phyloP scores from a whole-genome alignment of 2,888 invertebrate genomes.

The Drosophila prostipennis region DNA sequence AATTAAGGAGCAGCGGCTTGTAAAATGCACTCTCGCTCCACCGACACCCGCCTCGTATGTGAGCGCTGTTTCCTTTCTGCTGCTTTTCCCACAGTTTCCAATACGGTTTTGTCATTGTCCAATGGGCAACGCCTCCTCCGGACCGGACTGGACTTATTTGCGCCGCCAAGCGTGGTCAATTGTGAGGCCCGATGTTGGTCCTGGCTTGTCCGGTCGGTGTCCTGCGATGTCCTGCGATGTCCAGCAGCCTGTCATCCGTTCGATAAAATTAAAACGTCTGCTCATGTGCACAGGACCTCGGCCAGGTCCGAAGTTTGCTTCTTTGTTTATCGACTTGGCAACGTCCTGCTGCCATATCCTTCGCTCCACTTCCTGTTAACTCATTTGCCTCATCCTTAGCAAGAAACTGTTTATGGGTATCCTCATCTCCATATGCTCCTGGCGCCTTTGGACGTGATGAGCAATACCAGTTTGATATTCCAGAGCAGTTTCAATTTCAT shows the following conservation, averaged over 20 bases:
- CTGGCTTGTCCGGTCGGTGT: slow-evolving; percentile 18
- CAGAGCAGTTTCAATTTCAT: not conserved
- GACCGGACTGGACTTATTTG: slow-evolving; percentile 60
- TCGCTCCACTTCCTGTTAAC: slow-evolving; percentile 41
- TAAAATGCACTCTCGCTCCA: slow-evolving; percentile 65
- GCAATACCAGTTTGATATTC: not conserved
- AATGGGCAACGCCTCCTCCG: slow-evolving; percentile 45
- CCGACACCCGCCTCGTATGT: slow-evolving; percentile 24
- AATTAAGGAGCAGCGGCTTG: slow-evolving; percentile 78
- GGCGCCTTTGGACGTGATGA: slow-evolving; percentile 2
- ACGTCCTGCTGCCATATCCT: slow-evolving; percentile 35
- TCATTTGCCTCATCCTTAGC: slow-evolving; percentile 22
- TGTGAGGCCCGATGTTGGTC: slow-evolving; percentile 42
- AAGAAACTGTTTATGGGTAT: slow-evolving; percentile 5
- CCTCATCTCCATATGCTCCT: slow-evolving; percentile 25
- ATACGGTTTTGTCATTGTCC: slow-evolving; percentile 72
- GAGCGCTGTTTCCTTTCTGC: slow-evolving; percentile 43
- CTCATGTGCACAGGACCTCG: slow-evolving; percentile 61
- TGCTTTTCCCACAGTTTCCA: slow-evolving; percentile 47
- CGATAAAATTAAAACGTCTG: slow-evolving; percentile 77
- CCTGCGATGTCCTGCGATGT: slow-evolving; percentile 18
- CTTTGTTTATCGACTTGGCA: slow-evolving; percentile 69
- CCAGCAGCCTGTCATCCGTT: slow-evolving; percentile 58
- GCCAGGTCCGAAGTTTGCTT: slow-evolving; percentile 57
- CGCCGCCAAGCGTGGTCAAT: slow-evolving; percentile 70